These are phyloP conservation scores for Xanthorhoe spadicearia DNA, from an alignment of 2,888 invertebrate genomes.

Conservation along the genomic window DNA sequence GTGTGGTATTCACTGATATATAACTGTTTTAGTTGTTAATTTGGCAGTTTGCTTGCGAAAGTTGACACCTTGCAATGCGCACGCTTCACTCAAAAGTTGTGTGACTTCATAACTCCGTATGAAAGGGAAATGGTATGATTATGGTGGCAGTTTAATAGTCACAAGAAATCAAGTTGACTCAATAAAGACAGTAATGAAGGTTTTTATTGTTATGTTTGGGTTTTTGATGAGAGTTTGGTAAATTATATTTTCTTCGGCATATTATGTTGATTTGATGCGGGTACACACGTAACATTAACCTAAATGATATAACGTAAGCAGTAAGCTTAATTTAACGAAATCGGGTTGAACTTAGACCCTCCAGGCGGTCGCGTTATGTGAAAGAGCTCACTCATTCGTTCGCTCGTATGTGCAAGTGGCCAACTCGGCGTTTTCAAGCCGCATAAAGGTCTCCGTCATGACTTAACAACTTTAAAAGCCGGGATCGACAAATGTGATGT, in stretches of 20 bases:
- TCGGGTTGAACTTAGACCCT: no score
- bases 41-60: constrained; percentile 61
- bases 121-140: constrained; percentile 36
- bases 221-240: background rate
- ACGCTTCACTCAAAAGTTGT: constrained; percentile 25
- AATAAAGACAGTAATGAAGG: constrained; percentile 3
- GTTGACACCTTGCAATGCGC: constrained; percentile 36
- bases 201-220: background rate
- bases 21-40: constrained; percentile 43
- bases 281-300: background rate
- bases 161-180: constrained; percentile 17
- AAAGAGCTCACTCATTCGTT: no score
- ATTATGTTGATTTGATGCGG: background rate
- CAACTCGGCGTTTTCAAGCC: no score
- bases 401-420: no score
- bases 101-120: constrained; percentile 33
- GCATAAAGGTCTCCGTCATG: no score
- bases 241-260: background rate
- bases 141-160: constrained; percentile 30
- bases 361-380: no score
- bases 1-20: constrained; percentile 11
- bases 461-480: no score
- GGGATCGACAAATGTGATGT: no score
- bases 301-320: no score
- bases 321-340: no score